Evolutionary conservation across 2,888 invertebrate species (phyloP), one percentile per base, ranked within the genome.

Genomic region (Spilosoma lubricipeda): DNA sequence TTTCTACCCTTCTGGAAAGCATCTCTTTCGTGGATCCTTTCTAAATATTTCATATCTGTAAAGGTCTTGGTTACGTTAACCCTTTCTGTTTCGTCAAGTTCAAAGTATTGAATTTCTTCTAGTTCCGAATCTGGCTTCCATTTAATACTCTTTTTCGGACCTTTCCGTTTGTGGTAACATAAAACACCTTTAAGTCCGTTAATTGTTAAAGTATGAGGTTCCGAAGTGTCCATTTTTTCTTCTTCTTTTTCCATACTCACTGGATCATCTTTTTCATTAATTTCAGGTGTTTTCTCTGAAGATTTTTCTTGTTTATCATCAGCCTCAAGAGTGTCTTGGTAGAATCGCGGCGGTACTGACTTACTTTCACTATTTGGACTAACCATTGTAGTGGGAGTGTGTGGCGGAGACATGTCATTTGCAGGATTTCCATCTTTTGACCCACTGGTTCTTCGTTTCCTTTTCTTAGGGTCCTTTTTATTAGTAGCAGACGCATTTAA

Each of bases 21-120:
- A 88, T 98, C 98, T 72, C 98, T 97, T 94, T 99, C 99, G 85
- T 97, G 96, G 77, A 97, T 97, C 87, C 98, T 97, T 90, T 99
- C 99, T 96, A 98, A 97, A 90, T 98, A 97, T 90, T 98, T 98
- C 98, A 99, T 98, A 87, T 99, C 99, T 56, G 97, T 98, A 93
- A 99, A 99, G 52, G 97, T 98, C 93, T 97, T 98, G 5, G 97
- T 99, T 1, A 99, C 99, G 93, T 99, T 99, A 2, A 99, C 98
- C 88, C 99, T 97, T 94, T 99, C 99, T 27, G 98, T 99, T 93
- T 99, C 99, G 92, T 99, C 99, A 83, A 99, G 94, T 92, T 99
- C 99, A 92, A 99, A 99, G 93, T 97, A 99, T 86, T 98, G 97
- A 75, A 98, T 96, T 87, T 98, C 97, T 85, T 98, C 98, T 52